Evolutionary conservation across 2,888 invertebrate genomes (phyloP).

Genomic region (Acanthosepion lycidas): DNA sequence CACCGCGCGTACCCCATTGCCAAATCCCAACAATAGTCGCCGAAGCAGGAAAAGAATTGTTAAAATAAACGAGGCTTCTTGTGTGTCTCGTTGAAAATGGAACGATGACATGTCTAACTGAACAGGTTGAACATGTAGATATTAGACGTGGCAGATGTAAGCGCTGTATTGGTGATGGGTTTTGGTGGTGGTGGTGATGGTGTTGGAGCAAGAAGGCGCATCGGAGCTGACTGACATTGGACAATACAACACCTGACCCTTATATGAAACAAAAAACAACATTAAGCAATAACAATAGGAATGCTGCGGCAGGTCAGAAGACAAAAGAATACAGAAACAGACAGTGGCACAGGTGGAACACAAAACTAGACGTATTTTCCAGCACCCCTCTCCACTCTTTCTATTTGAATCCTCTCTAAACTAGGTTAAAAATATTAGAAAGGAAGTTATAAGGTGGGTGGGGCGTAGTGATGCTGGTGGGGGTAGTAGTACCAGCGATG

Average conservation of each 20-base stretch:
- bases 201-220: background rate
- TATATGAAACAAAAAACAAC: background rate
- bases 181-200: background rate
- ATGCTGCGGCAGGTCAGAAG: background rate
- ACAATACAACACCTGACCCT: constrained; percentile 20
- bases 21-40: background rate
- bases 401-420: too few relatives aligned
- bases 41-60: constrained; percentile 18
- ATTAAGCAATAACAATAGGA: background rate
- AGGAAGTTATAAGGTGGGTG: too few relatives aligned
- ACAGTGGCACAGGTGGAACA: constrained; percentile 8
- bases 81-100: constrained; percentile 6
- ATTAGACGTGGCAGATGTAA: constrained; percentile 33
- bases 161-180: background rate
- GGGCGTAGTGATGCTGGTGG: too few relatives aligned
- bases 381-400: too few relatives aligned
- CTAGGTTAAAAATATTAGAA: too few relatives aligned
- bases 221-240: background rate
- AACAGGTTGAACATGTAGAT: background rate
- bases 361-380: background rate
- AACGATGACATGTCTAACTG: constrained; percentile 33
- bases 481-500: too few relatives aligned
- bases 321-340: background rate
- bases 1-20: background rate
- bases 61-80: background rate